These are phyloP conservation scores for Oxycera nigricornis DNA, from an alignment of 2,888 invertebrate species.

Conservation along the genomic window DNA sequence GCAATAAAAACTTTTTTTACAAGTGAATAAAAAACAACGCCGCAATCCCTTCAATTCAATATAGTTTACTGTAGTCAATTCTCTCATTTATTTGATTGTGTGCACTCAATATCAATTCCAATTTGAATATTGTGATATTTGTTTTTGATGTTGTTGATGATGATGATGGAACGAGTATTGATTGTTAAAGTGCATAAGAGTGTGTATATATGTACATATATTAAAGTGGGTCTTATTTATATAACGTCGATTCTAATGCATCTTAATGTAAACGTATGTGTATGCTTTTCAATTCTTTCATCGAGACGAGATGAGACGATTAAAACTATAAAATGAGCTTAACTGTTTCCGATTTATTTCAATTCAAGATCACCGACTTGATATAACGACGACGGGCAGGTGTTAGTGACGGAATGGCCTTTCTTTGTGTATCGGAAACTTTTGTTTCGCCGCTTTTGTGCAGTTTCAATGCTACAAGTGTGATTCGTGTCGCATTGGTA, in stretches of 20 bases:
- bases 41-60: constrained; percentile 3
- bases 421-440: no score
- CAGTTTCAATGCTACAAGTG: no score
- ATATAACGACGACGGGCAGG: no score
- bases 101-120: constrained; percentile 14
- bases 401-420: no score
- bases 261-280: neutral
- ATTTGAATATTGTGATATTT: constrained; percentile 24
- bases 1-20: neutral
- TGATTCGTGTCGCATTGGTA: no score
- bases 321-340: no score
- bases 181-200: neutral
- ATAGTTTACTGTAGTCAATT: constrained; percentile 7
- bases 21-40: neutral
- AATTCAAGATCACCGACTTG: no score
- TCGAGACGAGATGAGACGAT: no score
- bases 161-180: neutral
- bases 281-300: no score
- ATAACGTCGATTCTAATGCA: neutral
- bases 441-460: no score
- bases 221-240: neutral
- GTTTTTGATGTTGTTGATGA: neutral
- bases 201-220: neutral
- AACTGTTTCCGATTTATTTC: no score
- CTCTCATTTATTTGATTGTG: constrained; percentile 11